phyloP scores from a whole-genome alignment of 2,888 invertebrate species.

The Sesia bembeciformis region DNA sequence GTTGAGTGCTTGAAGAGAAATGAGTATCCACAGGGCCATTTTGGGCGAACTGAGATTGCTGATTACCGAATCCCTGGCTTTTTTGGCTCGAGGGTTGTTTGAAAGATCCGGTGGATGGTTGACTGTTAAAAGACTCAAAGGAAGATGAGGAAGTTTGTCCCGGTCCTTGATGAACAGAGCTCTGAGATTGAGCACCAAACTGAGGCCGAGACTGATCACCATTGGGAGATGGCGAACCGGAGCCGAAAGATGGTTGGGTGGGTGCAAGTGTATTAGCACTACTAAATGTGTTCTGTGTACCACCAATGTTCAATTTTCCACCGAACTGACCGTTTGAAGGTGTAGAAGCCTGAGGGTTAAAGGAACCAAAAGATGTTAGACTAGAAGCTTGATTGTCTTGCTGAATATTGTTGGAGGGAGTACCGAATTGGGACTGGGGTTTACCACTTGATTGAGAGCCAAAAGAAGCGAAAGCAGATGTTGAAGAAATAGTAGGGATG shows the following conservation, averaged over 20 bases:
- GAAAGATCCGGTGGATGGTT: constrained; percentile 6
- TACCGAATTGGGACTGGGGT: no score
- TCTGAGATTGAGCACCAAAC: not conserved
- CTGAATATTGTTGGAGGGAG: no score
- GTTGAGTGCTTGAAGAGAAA: constrained; percentile 18
- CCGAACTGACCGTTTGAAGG: no score
- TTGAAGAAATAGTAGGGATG: not conserved
- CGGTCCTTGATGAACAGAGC: not conserved
- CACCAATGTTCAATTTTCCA: no score
- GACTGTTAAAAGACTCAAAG: constrained; percentile 2
- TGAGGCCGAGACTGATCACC: not conserved
- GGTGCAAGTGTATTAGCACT: no score
- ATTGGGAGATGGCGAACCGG: not conserved
- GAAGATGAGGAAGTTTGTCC: constrained; percentile 1
- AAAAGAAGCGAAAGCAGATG: no score
- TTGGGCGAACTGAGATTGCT: constrained; percentile 9
- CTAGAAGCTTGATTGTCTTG: no score
- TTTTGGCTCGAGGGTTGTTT: constrained; percentile 1
- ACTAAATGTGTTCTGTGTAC: no score
- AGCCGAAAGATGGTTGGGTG: no score
- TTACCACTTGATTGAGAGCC: no score
- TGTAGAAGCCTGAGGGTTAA: no score
- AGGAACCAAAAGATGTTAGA: no score
- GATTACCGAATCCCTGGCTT: constrained; percentile 5
- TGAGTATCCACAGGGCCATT: constrained; percentile 13